These are phyloP conservation scores for Neopelma chrysocephalum DNA, from an alignment of 2,797 vertebrate genomes.

Conservation along the genomic window DNA sequence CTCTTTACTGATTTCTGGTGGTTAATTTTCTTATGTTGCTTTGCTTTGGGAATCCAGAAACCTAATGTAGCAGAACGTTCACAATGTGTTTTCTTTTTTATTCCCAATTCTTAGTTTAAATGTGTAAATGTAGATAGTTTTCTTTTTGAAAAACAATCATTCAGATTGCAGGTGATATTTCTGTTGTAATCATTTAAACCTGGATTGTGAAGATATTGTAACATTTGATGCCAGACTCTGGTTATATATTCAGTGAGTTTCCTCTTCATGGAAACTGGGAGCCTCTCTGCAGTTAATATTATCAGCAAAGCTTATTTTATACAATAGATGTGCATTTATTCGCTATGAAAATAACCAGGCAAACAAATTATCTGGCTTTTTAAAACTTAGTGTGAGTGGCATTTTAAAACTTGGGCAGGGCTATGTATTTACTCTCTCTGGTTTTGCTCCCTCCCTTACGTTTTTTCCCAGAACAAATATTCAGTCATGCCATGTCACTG, in stretches of 20 bases:
- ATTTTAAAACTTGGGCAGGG: not conserved
- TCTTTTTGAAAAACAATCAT: not conserved
- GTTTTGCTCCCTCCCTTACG: not conserved
- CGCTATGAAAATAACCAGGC: not conserved
- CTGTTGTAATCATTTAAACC: not conserved
- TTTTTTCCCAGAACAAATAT: not conserved
- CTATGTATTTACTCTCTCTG: not conserved
- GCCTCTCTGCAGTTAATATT: not conserved
- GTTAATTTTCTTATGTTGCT: conserved; percentile 47
- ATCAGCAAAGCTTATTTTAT: not conserved
- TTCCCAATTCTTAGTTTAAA: not conserved
- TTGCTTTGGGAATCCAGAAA: conserved; percentile 48
- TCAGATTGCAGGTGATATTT: not conserved
- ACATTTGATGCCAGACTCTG: not conserved
- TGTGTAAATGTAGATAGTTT: not conserved
- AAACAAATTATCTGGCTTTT: not conserved
- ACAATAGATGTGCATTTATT: not conserved
- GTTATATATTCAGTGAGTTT: not conserved
- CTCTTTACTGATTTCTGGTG: conserved; percentile 31
- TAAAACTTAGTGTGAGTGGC: not conserved
- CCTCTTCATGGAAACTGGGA: not conserved
- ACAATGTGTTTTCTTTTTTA: conserved; percentile 23
- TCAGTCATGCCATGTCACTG: not conserved
- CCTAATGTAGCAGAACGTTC: conserved; percentile 37
- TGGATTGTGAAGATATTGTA: not conserved